Evolutionary conservation across 2,113 vertebrate genomes (phyloP), one percentile per base, ranked within the genome.

Genomic region (Etheostoma spectabile): DNA sequence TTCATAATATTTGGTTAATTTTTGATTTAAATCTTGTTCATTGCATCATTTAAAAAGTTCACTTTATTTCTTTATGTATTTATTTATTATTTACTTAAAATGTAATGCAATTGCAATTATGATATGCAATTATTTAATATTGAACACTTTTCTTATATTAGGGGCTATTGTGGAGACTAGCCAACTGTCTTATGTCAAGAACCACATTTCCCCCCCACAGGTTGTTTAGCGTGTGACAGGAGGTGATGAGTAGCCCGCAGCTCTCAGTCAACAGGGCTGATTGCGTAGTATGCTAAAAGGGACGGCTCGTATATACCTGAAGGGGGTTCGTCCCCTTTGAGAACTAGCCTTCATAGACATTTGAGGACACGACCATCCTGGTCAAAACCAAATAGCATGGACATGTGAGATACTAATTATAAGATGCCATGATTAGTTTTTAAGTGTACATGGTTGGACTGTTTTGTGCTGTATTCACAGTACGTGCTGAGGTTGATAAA

Each of bases 361-460:
- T 78, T 24, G 49, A 78, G 84, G 88, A 92, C 83, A 55, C 3
- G 60, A 85, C 91, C 80, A 52, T 66, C 42, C 76, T 61, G 77
- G 21, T 75, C 60, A 27, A 63, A 72, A 69, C 27, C 63, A 88
- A 85, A 79, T 79, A 80, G 49, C 49, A 59, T 42, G 51, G 27
- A 86, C 77, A 78, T 38, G 63, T 89, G 76, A 88, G 77, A 35
- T 1, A 8, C 80, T 91, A 85, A 86, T 87, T 86, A 84, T 88
- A 88, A 77, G 55, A 79, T 46, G 27, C 22, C 51, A 59, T 73
- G 73, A 77, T 73, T 75, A 73, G 38, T 71, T 83, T 76, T 80
- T 45, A 42, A 70, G 76, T 27, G 45, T 24, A 71, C 63, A 62
- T 16, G 8, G 42, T 24, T 42, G 60, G 16, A 68, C n/a, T 5